Base-by-base conservation (phyloP, 2,888 invertebrate genomes). In the Drosophila algonquin region DNA sequence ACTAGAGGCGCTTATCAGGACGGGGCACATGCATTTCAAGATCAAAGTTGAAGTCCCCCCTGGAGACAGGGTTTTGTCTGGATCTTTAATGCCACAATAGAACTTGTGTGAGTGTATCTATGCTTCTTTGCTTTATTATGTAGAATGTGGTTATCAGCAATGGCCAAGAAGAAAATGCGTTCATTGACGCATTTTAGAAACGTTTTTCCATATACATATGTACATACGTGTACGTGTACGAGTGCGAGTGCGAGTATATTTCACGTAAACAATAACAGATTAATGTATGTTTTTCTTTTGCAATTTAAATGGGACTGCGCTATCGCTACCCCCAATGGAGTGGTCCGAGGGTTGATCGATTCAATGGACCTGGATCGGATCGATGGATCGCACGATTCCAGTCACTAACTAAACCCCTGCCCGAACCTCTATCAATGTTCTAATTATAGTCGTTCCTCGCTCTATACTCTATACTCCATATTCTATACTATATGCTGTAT, bases 191-290 rank as follows among this genome's bases (percentile, higher is more conserved):
- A 81, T 79, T 76, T 73, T 64, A 71, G 58, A 62, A 55, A 52
- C 53, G 47, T 50, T 73, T 57, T 80, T 86, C 75, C 77, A 65
- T 64, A 63, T 76, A 68, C 52, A n/a, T 2, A 21, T 21, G 21
- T 21, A 21, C 21, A 21, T 21, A 21, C 21, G 18, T 18, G 18
- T 18, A 18, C 18, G 18, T 2, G 40, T n/a, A 7, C 40, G 40
- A 14, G 10, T 12, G 1, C 10, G 10, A 27, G 1, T 27, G 1
- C 32, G 40, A 14, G 14, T 40, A 6, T 40, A n/a, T 51, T 71
- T 63, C 63, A 67, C 75, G 88, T 86, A 88, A 85, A 85, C 85
- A 85, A 83, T 79, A 80, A 84, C 79, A 82, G 62, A 79, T 87
- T 79, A 62, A 69, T 58, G 54, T 56, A 70, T 81, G 67, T 81